Evolutionary conservation across 2,797 vertebrate genomes (phyloP), one percentile per base, ranked within the genome.

Genomic region (Trachurus trachurus): DNA sequence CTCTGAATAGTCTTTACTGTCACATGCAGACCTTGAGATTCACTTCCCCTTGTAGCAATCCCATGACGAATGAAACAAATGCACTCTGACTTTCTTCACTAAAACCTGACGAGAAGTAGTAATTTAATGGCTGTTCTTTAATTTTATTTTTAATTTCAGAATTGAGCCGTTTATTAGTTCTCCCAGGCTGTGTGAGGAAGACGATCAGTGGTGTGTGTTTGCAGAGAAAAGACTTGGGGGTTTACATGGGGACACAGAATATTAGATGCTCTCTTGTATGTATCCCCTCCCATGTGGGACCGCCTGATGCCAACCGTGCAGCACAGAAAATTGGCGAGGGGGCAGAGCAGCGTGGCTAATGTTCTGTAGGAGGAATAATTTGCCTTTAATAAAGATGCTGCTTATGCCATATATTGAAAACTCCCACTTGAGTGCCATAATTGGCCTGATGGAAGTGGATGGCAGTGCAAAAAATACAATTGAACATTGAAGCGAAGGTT

Each of bases 311-410:
- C 76, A 69, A 49, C 42, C 76, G 63, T 56, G 37, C 62, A 65
- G 72, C 58, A 40, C 59, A 79, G 39, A 31, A 19, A 76, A 76
- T 40, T 62, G 21, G 19, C 45, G 65, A 68, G 63, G 68, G 60
- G 68, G 78, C 68, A 81, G 13, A 61, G 40, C 67, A 47, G 66
- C n/a, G 9, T 76, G 42, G 68, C 70, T 88, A 70, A 84, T 82
- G 65, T 53, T 58, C 62, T 71, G 83, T 76, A 44, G 86, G 79
- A 82, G 81, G 77, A 82, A 83, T 76, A 49, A 81, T 80, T 74
- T 71, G 42, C 61, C 75, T 85, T 84, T 73, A 67, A 77, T 88
- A 83, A 84, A 78, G 49, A 80, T 45, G 44, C 62, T 45, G 58
- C 64, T 74, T 73, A 84, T 83, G 26, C 52, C 50, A 31, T 53